These are phyloP conservation scores for Teleopsis dalmanni DNA, from an alignment of 1,140 invertebrate genomes.

Conservation along the genomic window DNA sequence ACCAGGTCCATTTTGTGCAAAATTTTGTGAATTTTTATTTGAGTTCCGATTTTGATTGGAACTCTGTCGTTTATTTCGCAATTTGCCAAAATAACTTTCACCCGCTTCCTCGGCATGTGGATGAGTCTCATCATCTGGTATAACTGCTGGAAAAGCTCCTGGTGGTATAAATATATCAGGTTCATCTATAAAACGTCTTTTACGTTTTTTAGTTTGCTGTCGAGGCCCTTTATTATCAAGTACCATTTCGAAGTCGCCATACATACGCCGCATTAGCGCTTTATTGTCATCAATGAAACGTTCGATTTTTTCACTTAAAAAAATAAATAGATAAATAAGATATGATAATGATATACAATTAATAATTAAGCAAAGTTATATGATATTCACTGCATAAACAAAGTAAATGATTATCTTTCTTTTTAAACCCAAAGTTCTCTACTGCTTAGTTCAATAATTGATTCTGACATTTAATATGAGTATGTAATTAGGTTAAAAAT, in stretches of 20 bases:
- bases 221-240: constrained; percentile 48
- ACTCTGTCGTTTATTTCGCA: constrained; percentile 49
- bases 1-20: constrained; percentile 15
- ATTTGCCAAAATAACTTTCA: constrained; percentile 50
- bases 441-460: too few relatives aligned
- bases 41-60: constrained; percentile 11
- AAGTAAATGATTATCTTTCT: too few relatives aligned
- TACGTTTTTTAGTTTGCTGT: constrained; percentile 48
- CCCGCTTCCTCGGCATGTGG: constrained; percentile 23
- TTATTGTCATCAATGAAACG: constrained; percentile 90
- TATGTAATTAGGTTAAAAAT: too few relatives aligned
- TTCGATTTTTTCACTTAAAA: constrained; percentile 73
- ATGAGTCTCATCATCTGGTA: constrained; percentile 15
- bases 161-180: constrained; percentile 46
- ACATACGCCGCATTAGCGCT: constrained; percentile 86
- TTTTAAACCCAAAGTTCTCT: too few relatives aligned
- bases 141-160: constrained; percentile 32
- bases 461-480: too few relatives aligned
- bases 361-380: too few relatives aligned
- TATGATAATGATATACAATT: neutral
- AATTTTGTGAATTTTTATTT: constrained; percentile 15
- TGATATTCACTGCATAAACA: too few relatives aligned
- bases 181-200: constrained; percentile 49
- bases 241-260: constrained; percentile 68
- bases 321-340: neutral